Conservation (phyloP, 2,888 invertebrate species). For the Caenorhabditis sp. region DNA sequence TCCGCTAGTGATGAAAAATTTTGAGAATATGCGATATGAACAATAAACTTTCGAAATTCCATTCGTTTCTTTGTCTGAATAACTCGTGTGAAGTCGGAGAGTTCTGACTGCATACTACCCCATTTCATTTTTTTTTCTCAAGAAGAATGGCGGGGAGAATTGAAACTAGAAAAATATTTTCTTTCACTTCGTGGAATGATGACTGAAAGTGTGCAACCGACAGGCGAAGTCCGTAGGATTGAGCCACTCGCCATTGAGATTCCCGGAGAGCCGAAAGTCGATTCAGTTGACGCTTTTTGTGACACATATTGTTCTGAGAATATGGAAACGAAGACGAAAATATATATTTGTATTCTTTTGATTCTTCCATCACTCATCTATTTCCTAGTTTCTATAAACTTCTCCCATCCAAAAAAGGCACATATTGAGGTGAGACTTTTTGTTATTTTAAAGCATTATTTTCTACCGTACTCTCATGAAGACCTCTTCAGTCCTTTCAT, state of each 20-base stretch:
- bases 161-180: constrained; percentile 7
- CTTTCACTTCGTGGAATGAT: constrained; percentile 34
- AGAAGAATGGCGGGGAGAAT: constrained; percentile 16
- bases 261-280: constrained; percentile 39
- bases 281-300: constrained; percentile 39
- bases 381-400: constrained; percentile 54
- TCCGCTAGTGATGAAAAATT: constrained; percentile 1
- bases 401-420: constrained; percentile 4
- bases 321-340: constrained; percentile 63
- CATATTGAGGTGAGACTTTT: constrained; percentile 15
- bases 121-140: constrained; percentile 43
- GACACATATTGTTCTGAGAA: constrained; percentile 46
- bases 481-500: background rate
- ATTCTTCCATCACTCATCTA: constrained; percentile 58
- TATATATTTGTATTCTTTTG: constrained; percentile 53
- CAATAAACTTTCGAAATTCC: constrained; percentile 25
- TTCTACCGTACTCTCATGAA: background rate
- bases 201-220: constrained; percentile 66
- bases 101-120: constrained; percentile 25
- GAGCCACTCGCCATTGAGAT: constrained; percentile 50
- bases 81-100: constrained; percentile 33
- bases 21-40: constrained; percentile 2
- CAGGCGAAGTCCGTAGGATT: constrained; percentile 33
- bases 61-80: constrained; percentile 6
- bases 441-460: background rate